A percentile compares a stretch with the other conserved stretches of the same genome.
Evolutionary conservation across 2,113 vertebrate species (phyloP).

Genomic region (Guaruba guarouba): DNA sequence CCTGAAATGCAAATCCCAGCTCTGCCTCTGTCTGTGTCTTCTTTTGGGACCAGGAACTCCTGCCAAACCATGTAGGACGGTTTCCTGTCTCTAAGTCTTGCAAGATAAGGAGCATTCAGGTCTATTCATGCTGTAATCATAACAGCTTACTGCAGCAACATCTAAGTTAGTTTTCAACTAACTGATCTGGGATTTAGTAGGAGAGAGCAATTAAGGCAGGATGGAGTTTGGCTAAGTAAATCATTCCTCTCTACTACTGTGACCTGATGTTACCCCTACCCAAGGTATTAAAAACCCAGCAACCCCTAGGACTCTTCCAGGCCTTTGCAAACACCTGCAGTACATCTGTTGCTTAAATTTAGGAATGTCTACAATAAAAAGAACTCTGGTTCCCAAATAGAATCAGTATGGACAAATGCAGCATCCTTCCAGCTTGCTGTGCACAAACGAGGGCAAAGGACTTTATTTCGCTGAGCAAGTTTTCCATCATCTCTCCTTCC

Average conservation of each 20-base stretch:
- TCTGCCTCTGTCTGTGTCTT: background rate
- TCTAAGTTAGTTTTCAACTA: slow-evolving; percentile 17
- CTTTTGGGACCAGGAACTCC: background rate
- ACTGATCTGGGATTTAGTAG: slow-evolving; percentile 26
- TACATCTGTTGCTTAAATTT: background rate
- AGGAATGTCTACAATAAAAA: background rate
- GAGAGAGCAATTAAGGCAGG: slow-evolving; percentile 25
- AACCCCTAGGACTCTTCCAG: background rate
- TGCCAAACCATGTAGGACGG: background rate
- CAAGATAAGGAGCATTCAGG: background rate
- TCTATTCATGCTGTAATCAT: background rate
- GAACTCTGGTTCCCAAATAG: background rate
- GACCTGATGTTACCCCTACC: slow-evolving; percentile 1
- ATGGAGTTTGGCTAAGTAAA: slow-evolving; percentile 7
- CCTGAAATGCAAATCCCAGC: background rate
- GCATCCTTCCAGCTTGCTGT: background rate
- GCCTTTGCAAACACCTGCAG: slow-evolving; percentile 8
- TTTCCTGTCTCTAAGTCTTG: background rate
- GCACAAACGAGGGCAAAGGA: background rate
- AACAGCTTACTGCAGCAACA: background rate
- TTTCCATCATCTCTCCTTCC: slow-evolving; percentile 4
- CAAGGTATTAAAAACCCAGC: background rate
- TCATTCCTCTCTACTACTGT: background rate
- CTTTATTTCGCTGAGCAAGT: background rate
- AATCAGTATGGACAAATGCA: background rate